Evolutionary conservation across 2,888 invertebrate species (phyloP), one percentile per base, ranked within the genome.

Genomic region (Troides helena): DNA sequence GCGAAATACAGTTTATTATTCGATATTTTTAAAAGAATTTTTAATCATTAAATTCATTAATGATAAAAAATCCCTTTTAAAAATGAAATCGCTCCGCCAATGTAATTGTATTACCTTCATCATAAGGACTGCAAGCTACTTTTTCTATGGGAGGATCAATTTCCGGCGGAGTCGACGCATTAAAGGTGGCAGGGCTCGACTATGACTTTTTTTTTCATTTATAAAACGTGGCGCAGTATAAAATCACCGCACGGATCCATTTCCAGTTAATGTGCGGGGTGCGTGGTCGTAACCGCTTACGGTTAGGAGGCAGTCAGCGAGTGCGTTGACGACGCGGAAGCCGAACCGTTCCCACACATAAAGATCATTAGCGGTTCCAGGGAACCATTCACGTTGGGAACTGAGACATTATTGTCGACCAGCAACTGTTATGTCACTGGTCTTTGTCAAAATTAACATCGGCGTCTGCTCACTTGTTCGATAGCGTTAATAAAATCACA

Each of bases 361-460:
- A 75, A 5, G 80, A 81, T 85, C 88, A 87, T 89, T 89, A 89
- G 84, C 80, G 80, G 84, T 88, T 90, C 83, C 83, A 81, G 81
- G 86, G 88, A 84, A 73, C 53, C 65, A 72, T 76, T 72, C 76
- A 74, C 80, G 82, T 81, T 88, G 89, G 83, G 89, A 88, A 87
- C 82, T 68, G 61, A 72, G 72, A 73, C 74, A 81, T 81, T 83
- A 84, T 81, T 79, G 81, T 79, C 80, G 60, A 53, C 46, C 21
- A 50, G 60, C 56, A 39, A 57, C 56, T 65, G 21, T 62, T 57
- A 63, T n/a, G 5, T 46, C 8, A 14, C 56, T 62, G 43, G 23
- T 62, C 25, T 62, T 64, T 57, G 64, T 21, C 21, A 23, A 21
- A 21, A 58, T 58, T 14, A 14, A n/a, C 23, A 23, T 58, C 10